Evolutionary conservation across 1,140 invertebrate species (phyloP).

Genomic region (Probaryconus sp.): DNA sequence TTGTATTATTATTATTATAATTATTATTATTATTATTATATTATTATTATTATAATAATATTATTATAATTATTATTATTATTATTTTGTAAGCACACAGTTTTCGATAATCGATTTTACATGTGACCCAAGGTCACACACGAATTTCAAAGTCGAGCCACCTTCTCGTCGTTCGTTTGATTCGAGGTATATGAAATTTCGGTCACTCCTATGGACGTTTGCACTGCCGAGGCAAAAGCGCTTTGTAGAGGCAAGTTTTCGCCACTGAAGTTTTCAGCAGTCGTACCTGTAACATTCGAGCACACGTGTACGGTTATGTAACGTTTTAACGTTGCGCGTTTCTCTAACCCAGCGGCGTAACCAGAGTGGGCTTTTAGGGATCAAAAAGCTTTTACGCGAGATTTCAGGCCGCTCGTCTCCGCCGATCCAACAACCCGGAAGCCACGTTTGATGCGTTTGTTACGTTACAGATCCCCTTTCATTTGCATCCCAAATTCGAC

Average conservation of each 20-base stretch:
- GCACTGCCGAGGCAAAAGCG: constrained; percentile 71
- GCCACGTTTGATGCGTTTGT: constrained; percentile 22
- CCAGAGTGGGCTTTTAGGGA: constrained; percentile 50
- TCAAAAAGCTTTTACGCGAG: constrained; percentile 46
- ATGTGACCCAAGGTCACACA: constrained; percentile 53
- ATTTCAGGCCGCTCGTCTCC: constrained; percentile 6
- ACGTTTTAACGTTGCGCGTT: constrained; percentile 17
- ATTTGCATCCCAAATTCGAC: neutral
- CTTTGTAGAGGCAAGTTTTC: constrained; percentile 73
- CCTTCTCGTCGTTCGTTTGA: constrained; percentile 72
- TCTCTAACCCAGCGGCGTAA: constrained; percentile 50
- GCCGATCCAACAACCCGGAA: constrained; percentile 22
- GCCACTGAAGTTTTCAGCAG: constrained; percentile 66
- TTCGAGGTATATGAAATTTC: constrained; percentile 72
- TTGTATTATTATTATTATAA: neutral
- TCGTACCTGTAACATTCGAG: constrained; percentile 68
- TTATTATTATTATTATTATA: constrained; percentile 6
- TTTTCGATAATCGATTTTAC: constrained; percentile 10
- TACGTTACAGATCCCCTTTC: neutral
- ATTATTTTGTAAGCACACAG: neutral
- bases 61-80: too few species aligned
- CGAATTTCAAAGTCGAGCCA: constrained; percentile 70
- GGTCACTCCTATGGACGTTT: constrained; percentile 73
- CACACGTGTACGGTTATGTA: constrained; percentile 44
- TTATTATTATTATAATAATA: neutral